Percentiles rank a stretch among this genome's conserved stretches.
Conservation (phyloP, 2,888 invertebrate species). For the Torymus tubicola region DNA sequence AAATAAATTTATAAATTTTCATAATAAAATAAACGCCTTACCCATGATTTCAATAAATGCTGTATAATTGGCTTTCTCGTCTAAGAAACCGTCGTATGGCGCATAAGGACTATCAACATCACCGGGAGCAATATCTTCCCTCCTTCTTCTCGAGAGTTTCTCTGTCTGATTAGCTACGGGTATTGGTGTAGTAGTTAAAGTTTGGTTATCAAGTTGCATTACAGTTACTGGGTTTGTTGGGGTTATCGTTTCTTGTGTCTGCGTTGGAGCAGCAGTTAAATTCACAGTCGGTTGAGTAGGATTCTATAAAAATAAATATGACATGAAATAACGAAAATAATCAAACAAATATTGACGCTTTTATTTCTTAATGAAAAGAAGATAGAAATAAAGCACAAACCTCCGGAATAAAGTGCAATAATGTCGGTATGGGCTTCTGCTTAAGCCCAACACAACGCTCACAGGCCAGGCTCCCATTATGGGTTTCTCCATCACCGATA, state of each 20-base stretch:
- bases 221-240: slow-evolving; percentile 36
- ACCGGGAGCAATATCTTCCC: slow-evolving; percentile 66
- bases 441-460: slow-evolving; percentile 78
- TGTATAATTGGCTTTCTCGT: slow-evolving; percentile 88
- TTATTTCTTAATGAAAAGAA: neutral
- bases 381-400: slow-evolving; percentile 50
- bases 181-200: slow-evolving; percentile 15
- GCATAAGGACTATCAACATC: slow-evolving; percentile 67
- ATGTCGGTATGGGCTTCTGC: slow-evolving; percentile 71
- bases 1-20: no score
- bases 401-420: slow-evolving; percentile 70
- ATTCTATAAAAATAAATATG: slow-evolving; percentile 32
- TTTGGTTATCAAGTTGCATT: slow-evolving; percentile 21
- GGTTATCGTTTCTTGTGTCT: slow-evolving; percentile 31
- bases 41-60: slow-evolving; percentile 90
- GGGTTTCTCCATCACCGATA: slow-evolving; percentile 82
- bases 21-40: slow-evolving; percentile 73
- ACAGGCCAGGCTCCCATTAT: slow-evolving; percentile 73
- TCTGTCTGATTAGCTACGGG: slow-evolving; percentile 49
- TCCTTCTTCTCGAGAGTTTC: slow-evolving; percentile 62
- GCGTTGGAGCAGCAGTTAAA: slow-evolving; percentile 3
- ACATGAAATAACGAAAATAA: neutral
- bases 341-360: neutral
- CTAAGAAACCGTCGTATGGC: slow-evolving; percentile 85
- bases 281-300: slow-evolving; percentile 35